Percentiles rank a stretch among this genome's conserved stretches.
Evolutionary conservation across 2,113 vertebrate genomes (phyloP).

Genomic region (Aegithalos caudatus): DNA sequence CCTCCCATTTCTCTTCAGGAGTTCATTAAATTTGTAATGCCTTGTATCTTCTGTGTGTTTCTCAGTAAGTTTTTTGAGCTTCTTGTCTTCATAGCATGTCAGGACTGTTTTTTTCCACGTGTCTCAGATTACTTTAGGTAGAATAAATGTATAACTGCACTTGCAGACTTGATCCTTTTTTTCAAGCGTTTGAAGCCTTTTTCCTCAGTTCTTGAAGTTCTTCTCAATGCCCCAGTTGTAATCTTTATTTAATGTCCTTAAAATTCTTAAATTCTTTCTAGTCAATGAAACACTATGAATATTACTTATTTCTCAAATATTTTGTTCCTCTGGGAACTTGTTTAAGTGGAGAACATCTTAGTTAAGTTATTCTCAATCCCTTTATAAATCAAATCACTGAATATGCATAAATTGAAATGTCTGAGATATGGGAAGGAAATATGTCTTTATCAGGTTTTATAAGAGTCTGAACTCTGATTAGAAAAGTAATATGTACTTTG

Average conservation of each 20-base stretch:
- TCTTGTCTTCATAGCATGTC: background rate
- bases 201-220: conserved; percentile 1
- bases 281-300: conserved; percentile 15
- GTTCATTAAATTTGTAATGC: background rate
- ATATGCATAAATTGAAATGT: conserved; percentile 24
- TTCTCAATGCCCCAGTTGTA: conserved; percentile 5
- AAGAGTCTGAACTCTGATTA: background rate
- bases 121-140: background rate
- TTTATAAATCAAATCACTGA: conserved; percentile 30
- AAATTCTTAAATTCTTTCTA: conserved; percentile 20
- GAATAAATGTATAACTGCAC: background rate
- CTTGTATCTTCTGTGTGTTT: background rate
- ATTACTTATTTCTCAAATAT: conserved; percentile 45
- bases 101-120: background rate
- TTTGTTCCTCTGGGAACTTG: conserved; percentile 28
- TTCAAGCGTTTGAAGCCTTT: background rate
- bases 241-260: conserved; percentile 41
- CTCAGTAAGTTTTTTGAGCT: background rate
- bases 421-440: background rate
- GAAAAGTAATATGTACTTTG: background rate
- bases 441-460: background rate
- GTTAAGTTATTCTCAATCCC: conserved; percentile 25
- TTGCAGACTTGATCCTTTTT: background rate
- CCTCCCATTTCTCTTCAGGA: background rate
- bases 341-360: conserved; percentile 17